A percentile compares a stretch with the other conserved stretches of the same genome.
Evolutionary conservation across 1,140 invertebrate species (phyloP).

Genomic region (Bombyx mandarina): DNA sequence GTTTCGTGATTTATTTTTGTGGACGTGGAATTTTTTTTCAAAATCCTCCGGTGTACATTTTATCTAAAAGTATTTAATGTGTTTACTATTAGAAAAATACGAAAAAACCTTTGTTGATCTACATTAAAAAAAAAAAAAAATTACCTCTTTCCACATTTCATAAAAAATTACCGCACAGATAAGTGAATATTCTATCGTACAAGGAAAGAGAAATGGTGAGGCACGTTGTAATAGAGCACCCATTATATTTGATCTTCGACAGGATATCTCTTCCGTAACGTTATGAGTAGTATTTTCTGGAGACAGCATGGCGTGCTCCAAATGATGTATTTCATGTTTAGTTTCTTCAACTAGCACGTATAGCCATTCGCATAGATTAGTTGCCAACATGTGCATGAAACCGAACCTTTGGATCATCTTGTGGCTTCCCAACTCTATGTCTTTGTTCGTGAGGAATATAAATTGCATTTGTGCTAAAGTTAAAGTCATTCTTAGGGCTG

Average conservation of each 20-base stretch:
- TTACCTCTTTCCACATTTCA: slow-evolving; percentile 85
- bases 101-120: background rate
- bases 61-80: slow-evolving; percentile 31
- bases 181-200: slow-evolving; percentile 89
- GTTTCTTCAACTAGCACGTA: slow-evolving; percentile 87
- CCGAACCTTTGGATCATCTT: slow-evolving; percentile 81
- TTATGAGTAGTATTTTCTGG: slow-evolving; percentile 22
- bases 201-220: slow-evolving; percentile 90
- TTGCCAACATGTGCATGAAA: slow-evolving; percentile 88
- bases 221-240: slow-evolving; percentile 83
- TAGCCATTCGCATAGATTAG: slow-evolving; percentile 86
- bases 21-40: slow-evolving; percentile 48
- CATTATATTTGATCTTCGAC: slow-evolving; percentile 73
- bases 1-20: slow-evolving; percentile 51
- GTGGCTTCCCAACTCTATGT: slow-evolving; percentile 75
- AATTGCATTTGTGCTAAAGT: slow-evolving; percentile 80
- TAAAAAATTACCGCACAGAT: slow-evolving; percentile 89
- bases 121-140: background rate
- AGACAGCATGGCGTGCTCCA: slow-evolving; percentile 59
- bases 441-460: slow-evolving; percentile 79
- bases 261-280: slow-evolving; percentile 29
- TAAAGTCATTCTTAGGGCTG: slow-evolving; percentile 75
- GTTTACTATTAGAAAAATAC: background rate
- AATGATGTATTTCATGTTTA: slow-evolving; percentile 81
- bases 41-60: slow-evolving; percentile 64